Evolutionary conservation across 2,797 vertebrate genomes (phyloP), one percentile per base, ranked within the genome.

Genomic region (Esox masquinongy): DNA sequence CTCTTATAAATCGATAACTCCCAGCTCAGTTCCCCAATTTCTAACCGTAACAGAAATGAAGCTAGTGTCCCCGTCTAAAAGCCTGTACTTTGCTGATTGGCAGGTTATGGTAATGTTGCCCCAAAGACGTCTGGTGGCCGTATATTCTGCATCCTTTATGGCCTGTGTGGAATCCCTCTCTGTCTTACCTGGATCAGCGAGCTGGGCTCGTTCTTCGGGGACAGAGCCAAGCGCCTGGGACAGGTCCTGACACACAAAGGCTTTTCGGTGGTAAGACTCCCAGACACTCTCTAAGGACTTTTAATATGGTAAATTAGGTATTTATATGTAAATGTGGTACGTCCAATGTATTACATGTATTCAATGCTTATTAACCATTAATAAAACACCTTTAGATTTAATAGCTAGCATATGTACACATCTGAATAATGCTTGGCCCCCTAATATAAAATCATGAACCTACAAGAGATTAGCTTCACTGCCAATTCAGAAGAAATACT

Each of bases 141-240:
- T n/a, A 89, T 97, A 79, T 99, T 99, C 93, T 99, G 96, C 84
- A 97, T 99, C 88, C 92, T 99, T 87, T 99, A 98, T 1, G 98
- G 98, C 9, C 94, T 99, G 68, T 99, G 95, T 73, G 98, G 98
- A 78, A 97, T 98, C 82, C 98, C 98, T 0, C 95, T 99, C 53
- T 99, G 98, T 81, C 92, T 99, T 88, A 97, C 97, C 0, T 99
- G 98, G 98, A 96, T 99, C 84, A 98, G 97, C 56, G 93, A 96
- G 79, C 88, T 99, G 86, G 98, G 98, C 53, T 98, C 97, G 19
- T 99, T 99, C 87, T 99, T 99, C 63, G 96, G 96, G 68, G 95
- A 97, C 76, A 94, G 98, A 43, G 94, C 97, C 71, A 99, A 97
- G 88, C 95, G 97, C 68, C 85, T 99, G 80, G 97, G 97, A 76